Base-by-base conservation (phyloP, 2,888 invertebrate species). In the Melanostoma scalare region DNA sequence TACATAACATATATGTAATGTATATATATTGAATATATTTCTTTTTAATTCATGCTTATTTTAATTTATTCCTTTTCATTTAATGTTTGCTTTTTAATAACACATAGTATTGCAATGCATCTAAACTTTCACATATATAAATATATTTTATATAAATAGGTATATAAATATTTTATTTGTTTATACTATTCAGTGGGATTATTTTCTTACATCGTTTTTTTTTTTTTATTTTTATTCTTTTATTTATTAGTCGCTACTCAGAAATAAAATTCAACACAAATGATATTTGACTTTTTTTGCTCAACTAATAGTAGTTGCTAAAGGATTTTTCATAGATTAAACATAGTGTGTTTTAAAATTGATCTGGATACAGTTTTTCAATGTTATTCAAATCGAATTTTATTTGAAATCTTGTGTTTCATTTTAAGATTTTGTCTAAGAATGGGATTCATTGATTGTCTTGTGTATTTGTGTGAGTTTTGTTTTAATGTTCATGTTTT, bases 161-260 rank as follows among this genome's bases (percentile, higher is more conserved):
- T 81, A 85, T 81, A 85, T 85, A 85, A 81, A 85, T 85, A 77
- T 77, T 79, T 78, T 65, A 63, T 82, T 84, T 78, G 60, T 84
- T 84, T 82, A 78, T 84, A 84, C 84, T 84, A 84, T 84, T 84
- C 84, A 84, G 84, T 84, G 84, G 84, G 84, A 84, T 84, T 84
- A 84, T 75, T 79, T 74, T 71, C 84, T 79, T 84, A 60, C 69
- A 72, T 67, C 48, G 72, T 78, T 35, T 60, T 75, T 84, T 50
- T 36, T 38, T 10, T 38, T 65, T 44, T 55, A 6, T 40, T 52
- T 60, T 44, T 50, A 42, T 38, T 48, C 50, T 58, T 58, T 52
- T 50, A 36, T 55, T 61, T 35, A 50, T 77, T 75, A 48, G 55
- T 56, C 55, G 40, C 60, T 73, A 44, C 61, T 74, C 10, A 71